Evolutionary conservation across 92 coral and sea anemone species (phyloP).

Genomic region (Epizoanthus fatuus): DNA sequence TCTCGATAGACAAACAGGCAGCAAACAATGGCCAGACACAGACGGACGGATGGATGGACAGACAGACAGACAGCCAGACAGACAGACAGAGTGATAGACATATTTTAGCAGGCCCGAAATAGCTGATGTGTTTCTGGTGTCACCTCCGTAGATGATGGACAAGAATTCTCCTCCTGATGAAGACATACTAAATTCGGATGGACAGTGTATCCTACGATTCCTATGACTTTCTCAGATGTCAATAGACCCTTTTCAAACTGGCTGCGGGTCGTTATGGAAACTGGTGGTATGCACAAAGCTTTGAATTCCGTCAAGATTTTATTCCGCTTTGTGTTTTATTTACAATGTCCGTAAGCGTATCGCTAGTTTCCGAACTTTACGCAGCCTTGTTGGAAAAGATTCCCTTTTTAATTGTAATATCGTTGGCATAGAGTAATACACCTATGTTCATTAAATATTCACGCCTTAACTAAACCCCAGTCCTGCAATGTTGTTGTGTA

Average conservation of each 20-base stretch:
- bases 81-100: background rate
- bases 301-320: no score
- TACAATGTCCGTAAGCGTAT: no score
- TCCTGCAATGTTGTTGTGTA: conserved; percentile 90
- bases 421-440: no score
- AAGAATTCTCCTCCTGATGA: conserved; percentile 92
- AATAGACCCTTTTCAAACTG: no score
- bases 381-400: background rate
- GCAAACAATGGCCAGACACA: background rate
- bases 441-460: background rate
- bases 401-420: background rate
- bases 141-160: conserved; percentile 83
- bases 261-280: no score
- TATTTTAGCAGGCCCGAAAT: background rate
- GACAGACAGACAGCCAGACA: background rate
- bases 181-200: conserved; percentile 81
- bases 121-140: background rate
- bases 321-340: no score
- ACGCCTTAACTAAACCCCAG: conserved; percentile 67
- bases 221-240: no score
- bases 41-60: background rate
- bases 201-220: conserved; percentile 88
- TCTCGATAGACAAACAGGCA: background rate
- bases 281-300: no score
- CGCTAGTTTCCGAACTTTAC: no score